Evolutionary conservation across 2,888 invertebrate genomes (phyloP).

Genomic region (Ariolimax columbianus): DNA sequence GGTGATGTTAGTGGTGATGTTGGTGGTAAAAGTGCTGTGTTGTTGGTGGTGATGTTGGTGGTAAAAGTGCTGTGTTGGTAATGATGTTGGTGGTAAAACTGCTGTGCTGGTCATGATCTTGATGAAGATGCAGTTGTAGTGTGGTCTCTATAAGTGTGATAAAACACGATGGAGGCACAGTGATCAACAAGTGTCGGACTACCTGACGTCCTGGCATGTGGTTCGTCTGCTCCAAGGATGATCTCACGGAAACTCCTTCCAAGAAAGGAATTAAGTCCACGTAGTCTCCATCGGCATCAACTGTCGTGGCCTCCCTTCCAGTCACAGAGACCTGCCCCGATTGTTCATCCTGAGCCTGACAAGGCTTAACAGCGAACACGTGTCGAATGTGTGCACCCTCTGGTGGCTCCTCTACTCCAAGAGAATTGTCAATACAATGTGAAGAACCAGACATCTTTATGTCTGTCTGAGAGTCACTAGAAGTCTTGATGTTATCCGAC

Average conservation of each 20-base stretch:
- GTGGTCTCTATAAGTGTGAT: too few species aligned
- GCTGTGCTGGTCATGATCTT: too few species aligned
- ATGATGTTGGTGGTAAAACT: too few species aligned
- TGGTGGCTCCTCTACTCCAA: background rate
- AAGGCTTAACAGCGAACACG: background rate
- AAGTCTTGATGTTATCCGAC: conserved; percentile 54
- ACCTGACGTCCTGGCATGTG: conserved; percentile 54
- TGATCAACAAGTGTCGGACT: too few species aligned
- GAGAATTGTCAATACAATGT: background rate
- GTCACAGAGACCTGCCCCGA: background rate
- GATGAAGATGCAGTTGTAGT: too few species aligned
- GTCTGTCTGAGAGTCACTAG: background rate
- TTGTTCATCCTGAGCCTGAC: background rate
- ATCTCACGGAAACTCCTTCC: conserved; percentile 82
- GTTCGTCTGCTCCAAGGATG: conserved; percentile 73
- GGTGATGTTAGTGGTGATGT: too few species aligned
- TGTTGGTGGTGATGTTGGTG: too few species aligned
- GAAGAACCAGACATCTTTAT: background rate
- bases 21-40: too few species aligned
- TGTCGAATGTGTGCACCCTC: background rate
- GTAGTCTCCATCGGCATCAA: conserved; percentile 78
- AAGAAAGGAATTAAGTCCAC: conserved; percentile 77
- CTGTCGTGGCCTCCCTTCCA: background rate
- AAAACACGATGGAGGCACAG: too few species aligned
- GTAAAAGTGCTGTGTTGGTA: too few species aligned